Conservation (phyloP, 1,140 invertebrate species). For the Anastatus disparis region DNA sequence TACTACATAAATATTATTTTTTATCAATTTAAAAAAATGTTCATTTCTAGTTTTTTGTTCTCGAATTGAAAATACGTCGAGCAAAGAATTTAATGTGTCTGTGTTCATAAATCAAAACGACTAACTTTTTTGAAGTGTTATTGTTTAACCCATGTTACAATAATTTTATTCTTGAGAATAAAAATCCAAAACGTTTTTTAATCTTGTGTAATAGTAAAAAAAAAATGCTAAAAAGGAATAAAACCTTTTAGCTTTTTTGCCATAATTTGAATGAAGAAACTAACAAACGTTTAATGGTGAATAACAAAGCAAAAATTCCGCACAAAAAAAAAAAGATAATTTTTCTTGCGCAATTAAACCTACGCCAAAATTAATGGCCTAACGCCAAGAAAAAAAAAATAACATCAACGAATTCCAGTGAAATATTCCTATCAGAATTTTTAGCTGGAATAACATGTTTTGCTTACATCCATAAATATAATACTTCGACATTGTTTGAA, state of each 20-base stretch:
- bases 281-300: not conserved
- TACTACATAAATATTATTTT: no score
- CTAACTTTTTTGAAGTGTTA: no score
- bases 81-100: no score
- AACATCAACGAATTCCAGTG: not conserved
- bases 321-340: not conserved
- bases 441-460: not conserved
- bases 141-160: no score
- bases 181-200: no score
- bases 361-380: no score
- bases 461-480: constrained; percentile 5
- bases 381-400: not conserved
- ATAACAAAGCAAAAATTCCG: not conserved
- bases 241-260: not conserved
- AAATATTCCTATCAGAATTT: not conserved
- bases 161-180: no score
- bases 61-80: no score
- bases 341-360: not conserved
- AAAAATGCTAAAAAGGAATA: not conserved
- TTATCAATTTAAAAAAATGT: no score
- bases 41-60: no score
- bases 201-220: no score
- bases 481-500: not conserved
- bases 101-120: no score
- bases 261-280: not conserved